Percentiles rank a stretch among this genome's conserved stretches.
These are phyloP conservation scores for Tiliacea aurago DNA, from an alignment of 2,888 invertebrate genomes.

Conservation along the genomic window DNA sequence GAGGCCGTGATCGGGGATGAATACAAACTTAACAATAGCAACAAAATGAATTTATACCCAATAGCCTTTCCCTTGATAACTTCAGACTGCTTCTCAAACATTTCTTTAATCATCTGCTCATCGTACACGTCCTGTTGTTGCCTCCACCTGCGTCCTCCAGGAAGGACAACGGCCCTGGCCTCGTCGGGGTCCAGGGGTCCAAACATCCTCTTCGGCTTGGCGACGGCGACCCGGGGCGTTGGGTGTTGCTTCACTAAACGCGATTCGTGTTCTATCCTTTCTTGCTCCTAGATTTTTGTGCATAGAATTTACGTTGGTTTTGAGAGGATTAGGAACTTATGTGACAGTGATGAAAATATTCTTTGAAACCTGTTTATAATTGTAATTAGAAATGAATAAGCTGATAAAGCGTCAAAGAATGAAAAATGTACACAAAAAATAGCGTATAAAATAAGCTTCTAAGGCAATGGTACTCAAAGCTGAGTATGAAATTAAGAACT, in stretches of 20 bases:
- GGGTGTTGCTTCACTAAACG: slow-evolving; percentile 86
- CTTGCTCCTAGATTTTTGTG: slow-evolving; percentile 77
- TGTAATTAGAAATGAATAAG: neutral
- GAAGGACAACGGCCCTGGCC: slow-evolving; percentile 92
- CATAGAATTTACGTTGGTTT: neutral
- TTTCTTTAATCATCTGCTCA: slow-evolving; percentile 96
- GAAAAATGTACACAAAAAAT: neutral
- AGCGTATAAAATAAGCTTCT: no score
- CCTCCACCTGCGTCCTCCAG: slow-evolving; percentile 95
- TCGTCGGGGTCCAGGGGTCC: slow-evolving; percentile 92
- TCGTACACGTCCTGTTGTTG: slow-evolving; percentile 97
- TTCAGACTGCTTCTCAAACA: slow-evolving; percentile 96
- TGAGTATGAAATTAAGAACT: no score
- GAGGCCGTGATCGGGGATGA: neutral
- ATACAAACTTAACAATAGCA: neutral
- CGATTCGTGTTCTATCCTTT: slow-evolving; percentile 86
- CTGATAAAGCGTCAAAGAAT: neutral
- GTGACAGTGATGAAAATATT: neutral
- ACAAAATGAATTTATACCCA: slow-evolving; percentile 91
- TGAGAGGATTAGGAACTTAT: neutral
- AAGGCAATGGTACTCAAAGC: neutral
- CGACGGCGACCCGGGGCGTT: slow-evolving; percentile 81
- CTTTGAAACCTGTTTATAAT: neutral
- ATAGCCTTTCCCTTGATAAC: slow-evolving; percentile 95
- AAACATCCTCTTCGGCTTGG: slow-evolving; percentile 85